Conservation (phyloP, 2,797 vertebrate species). For the Sarcoramphus papa region DNA sequence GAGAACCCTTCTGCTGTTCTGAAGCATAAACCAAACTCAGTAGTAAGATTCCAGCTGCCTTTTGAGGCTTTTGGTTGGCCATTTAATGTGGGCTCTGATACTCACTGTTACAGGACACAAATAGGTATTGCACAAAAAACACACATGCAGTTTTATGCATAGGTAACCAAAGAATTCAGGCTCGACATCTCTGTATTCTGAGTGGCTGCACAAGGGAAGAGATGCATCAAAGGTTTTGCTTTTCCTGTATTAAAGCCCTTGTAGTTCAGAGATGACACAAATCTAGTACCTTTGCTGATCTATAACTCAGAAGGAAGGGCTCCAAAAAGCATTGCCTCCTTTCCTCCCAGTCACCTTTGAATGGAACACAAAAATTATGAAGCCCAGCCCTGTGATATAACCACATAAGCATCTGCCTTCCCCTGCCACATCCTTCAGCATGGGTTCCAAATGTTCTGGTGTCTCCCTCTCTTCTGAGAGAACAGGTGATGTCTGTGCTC, state of each 20-base stretch:
- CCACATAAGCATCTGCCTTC: neutral
- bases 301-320: neutral
- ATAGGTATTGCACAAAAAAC: neutral
- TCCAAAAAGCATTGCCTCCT: neutral
- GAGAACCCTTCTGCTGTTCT: neutral
- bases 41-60: neutral
- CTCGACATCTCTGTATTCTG: neutral
- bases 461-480: neutral
- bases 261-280: neutral
- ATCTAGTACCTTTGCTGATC: neutral
- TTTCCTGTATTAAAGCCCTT: neutral
- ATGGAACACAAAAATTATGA: neutral
- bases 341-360: neutral
- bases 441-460: neutral
- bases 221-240: neutral
- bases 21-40: neutral
- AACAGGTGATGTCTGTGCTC: neutral
- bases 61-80: neutral
- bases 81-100: neutral
- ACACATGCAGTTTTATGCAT: accelerated
- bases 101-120: neutral
- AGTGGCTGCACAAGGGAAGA: neutral
- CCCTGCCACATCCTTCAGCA: neutral
- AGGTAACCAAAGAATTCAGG: neutral
- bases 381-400: neutral